A percentile compares a stretch with the other conserved stretches of the same genome.
Conservation (phyloP, 2,797 vertebrate genomes). For the Prionace glauca region DNA sequence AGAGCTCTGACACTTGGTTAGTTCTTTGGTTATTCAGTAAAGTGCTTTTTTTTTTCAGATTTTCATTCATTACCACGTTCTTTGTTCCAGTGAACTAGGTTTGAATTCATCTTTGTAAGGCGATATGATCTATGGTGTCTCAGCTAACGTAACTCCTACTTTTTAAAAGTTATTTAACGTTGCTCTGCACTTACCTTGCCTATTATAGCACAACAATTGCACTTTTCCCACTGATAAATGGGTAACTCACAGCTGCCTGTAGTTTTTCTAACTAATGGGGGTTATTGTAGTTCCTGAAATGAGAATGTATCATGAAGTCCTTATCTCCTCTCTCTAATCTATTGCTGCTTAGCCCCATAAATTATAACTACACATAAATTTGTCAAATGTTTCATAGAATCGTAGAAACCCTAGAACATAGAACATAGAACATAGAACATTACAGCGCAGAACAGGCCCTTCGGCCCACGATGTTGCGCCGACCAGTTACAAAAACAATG, state of each 20-base stretch:
- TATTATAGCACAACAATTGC: not conserved
- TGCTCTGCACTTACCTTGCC: not conserved
- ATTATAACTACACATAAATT: too few species aligned
- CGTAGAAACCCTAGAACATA: too few species aligned
- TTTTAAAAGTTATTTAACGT: not conserved
- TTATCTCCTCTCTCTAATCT: not conserved
- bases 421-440: too few species aligned
- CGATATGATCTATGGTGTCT: not conserved
- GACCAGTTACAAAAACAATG: too few species aligned
- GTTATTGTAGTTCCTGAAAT: not conserved
- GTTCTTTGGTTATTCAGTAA: not conserved
- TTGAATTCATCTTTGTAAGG: not conserved
- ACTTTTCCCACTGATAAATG: not conserved
- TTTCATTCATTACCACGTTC: not conserved
- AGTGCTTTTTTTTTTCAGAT: not conserved
- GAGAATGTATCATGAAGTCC: not conserved
- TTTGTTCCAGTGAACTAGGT: not conserved
- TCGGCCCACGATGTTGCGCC: too few species aligned
- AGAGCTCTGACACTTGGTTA: slow-evolving; percentile 32
- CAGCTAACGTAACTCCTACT: not conserved
- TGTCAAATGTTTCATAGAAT: too few species aligned
- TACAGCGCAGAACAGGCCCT: too few species aligned
- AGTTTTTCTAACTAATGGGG: not conserved
- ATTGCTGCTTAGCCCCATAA: not conserved
- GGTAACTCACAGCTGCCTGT: not conserved